Evolutionary conservation across 2,113 vertebrate genomes (phyloP).

Genomic region (Gymnogyps californianus): DNA sequence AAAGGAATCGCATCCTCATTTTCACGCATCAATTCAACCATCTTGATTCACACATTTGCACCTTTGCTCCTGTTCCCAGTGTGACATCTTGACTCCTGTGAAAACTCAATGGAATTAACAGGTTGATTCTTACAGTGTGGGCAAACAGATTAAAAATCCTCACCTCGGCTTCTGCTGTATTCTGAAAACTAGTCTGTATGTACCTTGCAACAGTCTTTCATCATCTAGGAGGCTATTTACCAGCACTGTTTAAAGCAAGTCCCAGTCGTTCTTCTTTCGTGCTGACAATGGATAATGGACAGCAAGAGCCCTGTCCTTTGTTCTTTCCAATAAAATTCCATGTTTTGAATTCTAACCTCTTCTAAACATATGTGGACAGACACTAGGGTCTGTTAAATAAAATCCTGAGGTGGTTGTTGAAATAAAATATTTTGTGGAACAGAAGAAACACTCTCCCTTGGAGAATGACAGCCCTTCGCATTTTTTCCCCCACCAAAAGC

Average conservation of each 20-base stretch:
- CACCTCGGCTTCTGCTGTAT: background rate
- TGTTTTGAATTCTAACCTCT: background rate
- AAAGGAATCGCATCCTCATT: background rate
- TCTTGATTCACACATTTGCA: background rate
- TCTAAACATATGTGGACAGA: background rate
- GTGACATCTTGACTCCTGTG: background rate
- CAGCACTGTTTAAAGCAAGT: background rate
- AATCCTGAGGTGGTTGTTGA: background rate
- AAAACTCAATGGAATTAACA: background rate
- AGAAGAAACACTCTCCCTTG: background rate
- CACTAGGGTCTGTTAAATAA: background rate
- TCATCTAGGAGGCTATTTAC: background rate
- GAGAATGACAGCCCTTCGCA: background rate
- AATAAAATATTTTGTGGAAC: background rate
- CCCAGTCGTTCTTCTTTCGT: background rate
- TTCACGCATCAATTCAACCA: background rate
- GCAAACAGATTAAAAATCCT: background rate
- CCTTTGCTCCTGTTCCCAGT: background rate
- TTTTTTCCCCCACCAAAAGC: too few relatives aligned
- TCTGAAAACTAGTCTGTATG: background rate
- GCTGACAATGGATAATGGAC: background rate
- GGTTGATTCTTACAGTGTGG: background rate
- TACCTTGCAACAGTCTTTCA: background rate
- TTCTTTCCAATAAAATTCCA: background rate
- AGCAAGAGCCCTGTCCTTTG: background rate